Evolutionary conservation across 2,888 invertebrate species (phyloP).

Genomic region (Diabrotica balteata): DNA sequence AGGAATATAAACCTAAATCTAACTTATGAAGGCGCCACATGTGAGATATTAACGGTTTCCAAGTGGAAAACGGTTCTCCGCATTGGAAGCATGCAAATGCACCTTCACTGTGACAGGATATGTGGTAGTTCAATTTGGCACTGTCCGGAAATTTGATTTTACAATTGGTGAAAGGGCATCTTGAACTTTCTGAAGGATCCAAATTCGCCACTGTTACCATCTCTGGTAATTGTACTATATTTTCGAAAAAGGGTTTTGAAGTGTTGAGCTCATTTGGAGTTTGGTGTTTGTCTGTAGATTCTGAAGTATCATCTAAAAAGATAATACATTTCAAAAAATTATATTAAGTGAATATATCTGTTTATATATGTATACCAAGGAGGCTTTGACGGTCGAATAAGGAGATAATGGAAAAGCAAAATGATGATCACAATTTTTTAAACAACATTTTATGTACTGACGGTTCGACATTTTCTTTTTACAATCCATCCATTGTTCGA

Average conservation of each 20-base stretch:
- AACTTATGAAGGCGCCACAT: constrained; percentile 79
- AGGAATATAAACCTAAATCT: constrained; percentile 81
- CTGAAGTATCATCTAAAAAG: background rate
- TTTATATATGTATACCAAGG: no score
- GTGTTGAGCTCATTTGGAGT: background rate
- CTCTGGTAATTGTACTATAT: constrained; percentile 16
- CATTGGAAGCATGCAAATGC: constrained; percentile 74
- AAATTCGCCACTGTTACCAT: constrained; percentile 8
- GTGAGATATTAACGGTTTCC: constrained; percentile 78
- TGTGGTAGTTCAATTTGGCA: constrained; percentile 70
- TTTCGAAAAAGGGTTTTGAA: constrained; percentile 20
- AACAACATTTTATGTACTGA: no score
- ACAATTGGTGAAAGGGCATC: constrained; percentile 66
- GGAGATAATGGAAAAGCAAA: no score
- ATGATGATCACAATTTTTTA: no score
- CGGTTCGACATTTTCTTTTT: no score
- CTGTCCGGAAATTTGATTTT: constrained; percentile 65
- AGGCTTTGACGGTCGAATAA: no score
- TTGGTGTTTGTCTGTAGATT: background rate
- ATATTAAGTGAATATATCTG: background rate
- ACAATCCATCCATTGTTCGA: no score
- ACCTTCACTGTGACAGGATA: constrained; percentile 61
- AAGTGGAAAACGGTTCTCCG: constrained; percentile 63
- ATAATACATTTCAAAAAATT: background rate
- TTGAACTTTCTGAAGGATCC: constrained; percentile 35